Evolutionary conservation across 53 echinoderm and acorn worm genomes (phyloP), one percentile per base, ranked within the genome.

Genomic region (Holothuria scabra): DNA sequence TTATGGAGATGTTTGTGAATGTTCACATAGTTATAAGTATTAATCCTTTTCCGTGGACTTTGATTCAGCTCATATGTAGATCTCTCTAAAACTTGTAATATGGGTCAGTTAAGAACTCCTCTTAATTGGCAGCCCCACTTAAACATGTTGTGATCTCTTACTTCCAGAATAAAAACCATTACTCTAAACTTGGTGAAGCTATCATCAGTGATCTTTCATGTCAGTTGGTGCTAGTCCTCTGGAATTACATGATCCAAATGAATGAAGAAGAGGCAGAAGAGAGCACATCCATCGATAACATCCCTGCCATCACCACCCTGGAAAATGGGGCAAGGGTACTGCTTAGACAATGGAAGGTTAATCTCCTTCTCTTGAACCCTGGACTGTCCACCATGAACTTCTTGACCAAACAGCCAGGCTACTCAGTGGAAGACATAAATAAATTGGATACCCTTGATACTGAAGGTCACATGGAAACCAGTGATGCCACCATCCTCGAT

Each of bases 301-400:
- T 99, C n/a, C 99, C 99, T 8, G 91, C 92, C 10, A 64, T 93
- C 66, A 80, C 67, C 37, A 78, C 93, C 65, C 75, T 99, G 12
- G 99, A 99, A 82, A 87, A 92, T 59, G 99, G 99, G 11, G 91
- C 91, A 8, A 90, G 90, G 74, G 91, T 90, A 44, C 86, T 99
- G 83, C 89, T 94, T 74, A 34, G 99, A 11, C 99, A 99, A 66
- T 97, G 99, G 99, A 99, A 95, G 89, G 95, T 95, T 60, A 92
- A 89, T 37, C 89, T 95, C 0, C 92, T 92, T 10, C 81, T 95
- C 34, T 70, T 81, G 62, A 81, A 81, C 22, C 82, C 82, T 13
- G 23, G 41, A 20, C 48, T 81, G 19, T 63, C 82, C 64, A 81
- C 82, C 37, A 81, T 81, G 82, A 81, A 81, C 82, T 81, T 59